Evolutionary conservation across 1,140 invertebrate species (phyloP), one percentile per base, ranked within the genome.

Genomic region (Kradibia gibbosae): DNA sequence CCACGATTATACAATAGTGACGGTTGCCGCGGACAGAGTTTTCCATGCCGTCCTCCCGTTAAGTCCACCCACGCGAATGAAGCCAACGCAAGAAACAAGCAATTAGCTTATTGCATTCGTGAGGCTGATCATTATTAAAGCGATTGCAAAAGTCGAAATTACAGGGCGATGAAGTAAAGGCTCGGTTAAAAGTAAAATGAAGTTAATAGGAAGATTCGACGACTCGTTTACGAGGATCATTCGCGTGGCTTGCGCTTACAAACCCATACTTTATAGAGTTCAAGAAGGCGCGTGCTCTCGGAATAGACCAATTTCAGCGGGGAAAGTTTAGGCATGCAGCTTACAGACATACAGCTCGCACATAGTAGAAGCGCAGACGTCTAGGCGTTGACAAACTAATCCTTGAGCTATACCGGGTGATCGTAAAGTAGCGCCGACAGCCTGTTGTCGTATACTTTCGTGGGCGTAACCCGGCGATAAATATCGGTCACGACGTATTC

Each of bases 361-460:
- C 36, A 76, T 83, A 83, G 82, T 80, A 82, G 85, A 84, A 83
- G 82, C 78, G 83, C 82, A 78, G 79, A 83, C 85, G 84, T 86
- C 83, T 85, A 81, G 85, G 87, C 87, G 88, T 89, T 90, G 90
- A 90, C 89, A 90, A 90, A 90, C 88, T 90, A 91, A 91, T 90
- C 87, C 88, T 86, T 85, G 82, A 83, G 86, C 80, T 86, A 86
- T 88, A 86, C 86, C 86, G 85, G 86, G 86, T 88, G 87, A 88
- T 89, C 86, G 87, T 88, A 89, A 89, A 90, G 85, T 86, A 87
- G 74, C 86, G 86, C 83, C 87, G 88, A 87, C 88, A 88, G 86
- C 83, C 75, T 78, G 83, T 85, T 85, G 85, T 87, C 85, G 85
- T 80, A 75, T 85, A 86, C 84, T 88, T 88, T 88, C 86, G 88